Evolutionary conservation across 2,797 vertebrate species (phyloP).

Genomic region (Cossypha niveicapilla): DNA sequence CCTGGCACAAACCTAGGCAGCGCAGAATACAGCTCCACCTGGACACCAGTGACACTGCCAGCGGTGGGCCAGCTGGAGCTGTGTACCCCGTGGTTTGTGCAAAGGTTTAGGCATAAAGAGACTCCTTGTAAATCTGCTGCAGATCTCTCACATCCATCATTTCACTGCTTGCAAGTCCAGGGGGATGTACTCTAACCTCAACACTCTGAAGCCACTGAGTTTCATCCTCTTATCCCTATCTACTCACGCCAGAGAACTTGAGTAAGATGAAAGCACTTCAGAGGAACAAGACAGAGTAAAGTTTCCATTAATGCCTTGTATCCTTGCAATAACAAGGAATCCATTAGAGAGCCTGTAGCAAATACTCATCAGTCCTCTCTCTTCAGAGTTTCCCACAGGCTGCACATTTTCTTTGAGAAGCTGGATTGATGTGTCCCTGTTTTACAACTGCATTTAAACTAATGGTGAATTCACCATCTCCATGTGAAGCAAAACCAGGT

Average conservation of each 20-base stretch:
- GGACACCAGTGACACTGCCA: background rate
- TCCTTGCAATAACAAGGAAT: conserved; percentile 31
- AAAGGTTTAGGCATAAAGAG: background rate
- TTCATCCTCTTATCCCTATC: background rate
- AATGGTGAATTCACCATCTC: background rate
- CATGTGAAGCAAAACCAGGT: background rate
- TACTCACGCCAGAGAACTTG: background rate
- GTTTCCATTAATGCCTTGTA: conserved; percentile 6
- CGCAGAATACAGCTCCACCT: background rate
- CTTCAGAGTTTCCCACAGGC: background rate
- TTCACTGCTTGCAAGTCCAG: background rate
- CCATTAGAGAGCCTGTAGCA: conserved; percentile 1
- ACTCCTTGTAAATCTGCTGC: background rate
- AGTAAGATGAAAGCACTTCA: conserved; percentile 29
- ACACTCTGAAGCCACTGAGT: background rate
- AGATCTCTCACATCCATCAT: background rate
- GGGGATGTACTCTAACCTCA: background rate
- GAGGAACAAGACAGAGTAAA: background rate
- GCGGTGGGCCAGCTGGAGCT: accelerated
- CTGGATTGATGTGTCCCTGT: background rate
- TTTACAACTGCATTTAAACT: background rate
- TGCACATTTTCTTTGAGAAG: background rate
- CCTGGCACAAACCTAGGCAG: background rate
- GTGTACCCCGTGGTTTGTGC: accelerated
- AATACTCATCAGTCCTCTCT: background rate